These are phyloP conservation scores for Garrulus glandarius DNA, from an alignment of 2,797 vertebrate species.

Conservation along the genomic window DNA sequence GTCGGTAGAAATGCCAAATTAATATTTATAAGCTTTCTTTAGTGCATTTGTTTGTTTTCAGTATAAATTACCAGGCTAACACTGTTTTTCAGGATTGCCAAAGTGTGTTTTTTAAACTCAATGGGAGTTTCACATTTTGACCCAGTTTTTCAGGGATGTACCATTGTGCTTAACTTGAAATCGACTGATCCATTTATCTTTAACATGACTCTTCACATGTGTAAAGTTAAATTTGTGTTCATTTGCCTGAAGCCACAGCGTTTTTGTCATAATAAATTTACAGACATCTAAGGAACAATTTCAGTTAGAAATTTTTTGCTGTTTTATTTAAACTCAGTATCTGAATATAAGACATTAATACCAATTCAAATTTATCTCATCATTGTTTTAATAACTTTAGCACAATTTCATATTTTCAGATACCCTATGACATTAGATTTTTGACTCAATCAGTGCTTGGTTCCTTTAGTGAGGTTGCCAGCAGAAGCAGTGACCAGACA, in stretches of 20 bases:
- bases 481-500: background rate
- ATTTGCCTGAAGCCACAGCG: background rate
- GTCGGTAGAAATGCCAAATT: background rate
- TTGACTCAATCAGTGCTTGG: background rate
- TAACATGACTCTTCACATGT: background rate
- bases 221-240: background rate
- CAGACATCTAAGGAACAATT: background rate
- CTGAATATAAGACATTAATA: background rate
- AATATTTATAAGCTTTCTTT: constrained; percentile 33
- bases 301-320: background rate
- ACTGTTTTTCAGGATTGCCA: background rate
- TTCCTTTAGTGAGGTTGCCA: background rate
- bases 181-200: background rate
- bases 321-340: background rate
- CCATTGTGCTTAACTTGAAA: background rate
- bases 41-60: constrained; percentile 1
- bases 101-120: background rate
- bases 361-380: background rate
- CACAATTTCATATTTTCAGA: background rate
- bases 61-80: background rate
- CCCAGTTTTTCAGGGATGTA: background rate
- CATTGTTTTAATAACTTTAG: background rate
- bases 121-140: background rate
- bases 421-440: background rate
- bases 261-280: background rate